Evolutionary conservation across 2,797 vertebrate genomes (phyloP).

Genomic region (Luscinia luscinia): DNA sequence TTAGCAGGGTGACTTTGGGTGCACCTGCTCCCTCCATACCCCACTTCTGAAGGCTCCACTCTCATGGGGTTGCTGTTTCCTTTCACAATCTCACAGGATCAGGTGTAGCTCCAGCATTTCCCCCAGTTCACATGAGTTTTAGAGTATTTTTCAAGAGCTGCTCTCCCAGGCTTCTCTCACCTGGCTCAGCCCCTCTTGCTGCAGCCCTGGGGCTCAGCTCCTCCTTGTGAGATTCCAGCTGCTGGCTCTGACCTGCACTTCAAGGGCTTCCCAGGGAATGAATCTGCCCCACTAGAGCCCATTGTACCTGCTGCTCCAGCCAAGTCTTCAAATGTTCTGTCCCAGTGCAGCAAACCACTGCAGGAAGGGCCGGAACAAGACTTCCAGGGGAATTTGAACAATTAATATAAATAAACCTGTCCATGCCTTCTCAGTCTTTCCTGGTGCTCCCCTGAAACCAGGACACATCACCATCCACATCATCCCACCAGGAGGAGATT

Average conservation of each 20-base stretch:
- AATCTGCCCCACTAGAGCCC: not conserved
- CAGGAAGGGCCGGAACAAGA: not conserved
- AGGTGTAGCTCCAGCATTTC: not conserved
- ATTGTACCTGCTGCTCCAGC: not conserved
- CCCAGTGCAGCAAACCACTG: not conserved
- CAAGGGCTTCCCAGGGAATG: not conserved
- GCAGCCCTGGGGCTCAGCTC: not conserved
- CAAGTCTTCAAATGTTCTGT: not conserved
- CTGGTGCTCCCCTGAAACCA: not conserved
- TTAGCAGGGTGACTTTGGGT: not conserved
- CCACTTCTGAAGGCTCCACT: not conserved
- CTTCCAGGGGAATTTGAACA: not conserved
- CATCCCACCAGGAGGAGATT: fast-evolving
- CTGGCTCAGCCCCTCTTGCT: not conserved
- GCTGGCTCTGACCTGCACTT: not conserved
- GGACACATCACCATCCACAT: fast-evolving
- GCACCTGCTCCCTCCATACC: not conserved
- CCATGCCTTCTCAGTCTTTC: fast-evolving
- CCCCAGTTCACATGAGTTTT: fast-evolving
- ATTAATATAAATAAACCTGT: not conserved
- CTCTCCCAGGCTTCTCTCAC: fast-evolving
- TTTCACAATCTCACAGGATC: fast-evolving
- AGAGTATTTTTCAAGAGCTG: not conserved
- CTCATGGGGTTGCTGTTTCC: fast-evolving
- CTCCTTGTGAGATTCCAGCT: not conserved